A percentile compares a stretch with the other conserved stretches of the same genome.
phyloP scores from a whole-genome alignment of 2,113 vertebrate genomes.

The Microcebus murinus region DNA sequence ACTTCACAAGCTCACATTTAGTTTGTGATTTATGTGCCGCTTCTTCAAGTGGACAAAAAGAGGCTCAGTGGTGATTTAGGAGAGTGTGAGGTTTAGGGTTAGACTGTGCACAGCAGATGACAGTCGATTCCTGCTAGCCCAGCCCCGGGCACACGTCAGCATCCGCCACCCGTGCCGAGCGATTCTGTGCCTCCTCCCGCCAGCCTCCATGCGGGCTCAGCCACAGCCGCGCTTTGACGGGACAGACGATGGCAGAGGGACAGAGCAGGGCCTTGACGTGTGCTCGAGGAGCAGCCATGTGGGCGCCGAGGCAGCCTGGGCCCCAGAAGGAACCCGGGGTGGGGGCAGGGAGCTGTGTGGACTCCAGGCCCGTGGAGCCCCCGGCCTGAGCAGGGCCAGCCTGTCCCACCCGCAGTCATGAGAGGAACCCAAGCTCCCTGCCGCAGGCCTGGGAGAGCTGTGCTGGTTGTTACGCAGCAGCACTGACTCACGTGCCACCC shows the following conservation, averaged over 20 bases:
- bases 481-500: not conserved
- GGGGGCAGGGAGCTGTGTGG: not conserved
- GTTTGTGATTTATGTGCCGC: fast-evolving
- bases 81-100: too few relatives aligned
- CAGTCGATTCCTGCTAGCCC: too few relatives aligned
- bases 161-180: too few relatives aligned
- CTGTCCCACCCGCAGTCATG: not conserved
- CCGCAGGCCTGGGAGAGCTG: not conserved
- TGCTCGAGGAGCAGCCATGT: not conserved
- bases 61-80: too few relatives aligned
- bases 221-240: not conserved
- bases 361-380: not conserved
- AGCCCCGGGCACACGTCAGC: too few relatives aligned
- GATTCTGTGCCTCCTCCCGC: too few relatives aligned
- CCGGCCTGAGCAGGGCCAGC: not conserved
- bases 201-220: not conserved
- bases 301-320: not conserved
- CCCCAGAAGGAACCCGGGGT: not conserved
- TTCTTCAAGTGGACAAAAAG: not conserved
- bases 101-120: not conserved
- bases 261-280: not conserved
- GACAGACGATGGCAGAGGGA: not conserved
- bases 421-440: not conserved
- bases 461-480: not conserved
- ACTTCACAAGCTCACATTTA: fast-evolving